Evolutionary conservation across 2,888 invertebrate species (phyloP).

Genomic region (Chalcis sispes): DNA sequence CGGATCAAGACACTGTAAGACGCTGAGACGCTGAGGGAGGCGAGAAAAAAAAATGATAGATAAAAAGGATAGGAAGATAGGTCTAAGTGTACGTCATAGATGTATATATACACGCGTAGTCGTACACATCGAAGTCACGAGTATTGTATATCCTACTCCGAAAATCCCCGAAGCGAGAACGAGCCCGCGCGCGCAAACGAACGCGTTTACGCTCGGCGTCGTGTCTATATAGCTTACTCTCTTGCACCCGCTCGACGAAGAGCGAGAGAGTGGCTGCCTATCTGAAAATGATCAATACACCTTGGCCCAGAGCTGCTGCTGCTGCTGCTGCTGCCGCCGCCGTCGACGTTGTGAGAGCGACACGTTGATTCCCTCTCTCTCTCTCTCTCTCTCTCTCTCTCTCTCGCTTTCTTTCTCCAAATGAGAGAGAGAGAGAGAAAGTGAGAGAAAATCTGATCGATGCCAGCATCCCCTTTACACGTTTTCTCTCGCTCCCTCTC

Average conservation of each 20-base stretch:
- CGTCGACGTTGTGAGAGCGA: constrained; percentile 5
- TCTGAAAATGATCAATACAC: constrained; percentile 57
- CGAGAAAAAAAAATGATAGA: too few species aligned
- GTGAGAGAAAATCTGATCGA: constrained; percentile 39
- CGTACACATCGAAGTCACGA: too few species aligned
- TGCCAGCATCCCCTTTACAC: constrained; percentile 7
- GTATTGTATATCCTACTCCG: too few species aligned
- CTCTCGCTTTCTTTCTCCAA: neutral
- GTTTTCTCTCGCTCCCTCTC: constrained; percentile 2
- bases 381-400: constrained; percentile 13
- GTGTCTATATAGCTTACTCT: too few species aligned
- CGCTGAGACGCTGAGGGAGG: too few species aligned
- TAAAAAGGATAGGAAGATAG: too few species aligned
- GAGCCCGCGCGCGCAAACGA: too few species aligned
- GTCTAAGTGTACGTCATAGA: too few species aligned
- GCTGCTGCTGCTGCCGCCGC: constrained; percentile 17
- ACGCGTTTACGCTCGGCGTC: too few species aligned
- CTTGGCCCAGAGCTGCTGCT: constrained; percentile 47
- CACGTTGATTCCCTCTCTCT: constrained; percentile 24
- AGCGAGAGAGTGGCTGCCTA: constrained; percentile 23
- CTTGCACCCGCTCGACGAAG: neutral
- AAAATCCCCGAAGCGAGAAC: too few species aligned
- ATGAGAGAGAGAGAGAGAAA: neutral
- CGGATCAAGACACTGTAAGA: too few species aligned
- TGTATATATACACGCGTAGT: too few species aligned